Conservation (phyloP, 2,888 invertebrate species). For the Nesidiocoris tenuis region DNA sequence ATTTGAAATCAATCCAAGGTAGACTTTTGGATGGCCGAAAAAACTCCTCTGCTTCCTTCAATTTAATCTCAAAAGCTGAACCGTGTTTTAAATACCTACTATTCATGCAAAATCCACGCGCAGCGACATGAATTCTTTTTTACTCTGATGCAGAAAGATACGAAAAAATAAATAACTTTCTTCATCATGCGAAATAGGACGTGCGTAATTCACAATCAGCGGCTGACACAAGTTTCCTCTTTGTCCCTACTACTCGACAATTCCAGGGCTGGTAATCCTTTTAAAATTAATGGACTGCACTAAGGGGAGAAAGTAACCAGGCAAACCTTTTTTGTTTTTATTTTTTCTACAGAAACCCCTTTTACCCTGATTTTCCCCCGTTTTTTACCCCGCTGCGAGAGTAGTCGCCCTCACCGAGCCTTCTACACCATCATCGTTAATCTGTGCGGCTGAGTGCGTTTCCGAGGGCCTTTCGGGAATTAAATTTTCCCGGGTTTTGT, state of each 20-base stretch:
- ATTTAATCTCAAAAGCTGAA: too few relatives aligned
- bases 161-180: too few relatives aligned
- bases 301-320: not conserved
- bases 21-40: too few relatives aligned
- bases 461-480: constrained; percentile 21
- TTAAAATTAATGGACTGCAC: constrained; percentile 17
- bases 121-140: too few relatives aligned
- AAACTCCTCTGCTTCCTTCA: too few relatives aligned
- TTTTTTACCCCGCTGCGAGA: not conserved
- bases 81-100: too few relatives aligned
- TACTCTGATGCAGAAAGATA: too few relatives aligned
- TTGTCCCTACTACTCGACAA: not conserved
- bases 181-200: too few relatives aligned
- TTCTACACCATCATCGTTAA: constrained; percentile 24
- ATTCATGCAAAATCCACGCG: too few relatives aligned
- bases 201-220: not conserved
- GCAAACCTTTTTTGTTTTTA: constrained; percentile 1
- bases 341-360: not conserved
- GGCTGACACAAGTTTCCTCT: not conserved
- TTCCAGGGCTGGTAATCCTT: not conserved
- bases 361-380: not conserved
- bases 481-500: constrained; percentile 31
- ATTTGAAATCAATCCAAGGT: too few relatives aligned
- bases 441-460: constrained; percentile 33
- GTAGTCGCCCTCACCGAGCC: not conserved